Evolutionary conservation across 1,140 invertebrate species (phyloP).

Genomic region (Ganaspis sp.): DNA sequence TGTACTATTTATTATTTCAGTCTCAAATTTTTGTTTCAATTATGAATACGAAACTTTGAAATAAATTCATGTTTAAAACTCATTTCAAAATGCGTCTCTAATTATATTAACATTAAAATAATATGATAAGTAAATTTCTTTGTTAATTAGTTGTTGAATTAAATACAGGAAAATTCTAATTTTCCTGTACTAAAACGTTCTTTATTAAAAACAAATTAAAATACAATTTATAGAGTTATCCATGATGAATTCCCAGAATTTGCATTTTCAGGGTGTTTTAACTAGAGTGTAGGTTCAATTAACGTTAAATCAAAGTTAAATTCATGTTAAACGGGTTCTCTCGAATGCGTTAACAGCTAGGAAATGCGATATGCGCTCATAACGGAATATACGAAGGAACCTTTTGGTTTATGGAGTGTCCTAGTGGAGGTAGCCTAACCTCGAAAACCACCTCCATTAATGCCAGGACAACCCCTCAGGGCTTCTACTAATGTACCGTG

Average conservation of each 20-base stretch:
- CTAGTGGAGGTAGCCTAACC: slow-evolving; percentile 52
- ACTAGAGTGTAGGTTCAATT: not conserved
- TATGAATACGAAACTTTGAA: too few species aligned
- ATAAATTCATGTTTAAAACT: too few species aligned
- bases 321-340: not conserved
- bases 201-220: too few species aligned
- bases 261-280: slow-evolving; percentile 12
- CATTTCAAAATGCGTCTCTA: too few species aligned
- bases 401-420: slow-evolving; percentile 37
- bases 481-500: slow-evolving; percentile 38
- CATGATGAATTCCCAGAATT: not conserved
- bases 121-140: too few species aligned
- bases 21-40: too few species aligned
- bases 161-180: too few species aligned
- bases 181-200: too few species aligned
- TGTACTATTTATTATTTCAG: too few species aligned
- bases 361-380: not conserved
- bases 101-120: too few species aligned
- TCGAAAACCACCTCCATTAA: slow-evolving; percentile 55
- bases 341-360: not conserved
- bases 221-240: too few species aligned
- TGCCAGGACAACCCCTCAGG: slow-evolving; percentile 29
- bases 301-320: not conserved
- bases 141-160: too few species aligned
- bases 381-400: slow-evolving; percentile 22